Evolutionary conservation across 2,797 vertebrate genomes (phyloP).

Genomic region (Bradypodion pumilum): DNA sequence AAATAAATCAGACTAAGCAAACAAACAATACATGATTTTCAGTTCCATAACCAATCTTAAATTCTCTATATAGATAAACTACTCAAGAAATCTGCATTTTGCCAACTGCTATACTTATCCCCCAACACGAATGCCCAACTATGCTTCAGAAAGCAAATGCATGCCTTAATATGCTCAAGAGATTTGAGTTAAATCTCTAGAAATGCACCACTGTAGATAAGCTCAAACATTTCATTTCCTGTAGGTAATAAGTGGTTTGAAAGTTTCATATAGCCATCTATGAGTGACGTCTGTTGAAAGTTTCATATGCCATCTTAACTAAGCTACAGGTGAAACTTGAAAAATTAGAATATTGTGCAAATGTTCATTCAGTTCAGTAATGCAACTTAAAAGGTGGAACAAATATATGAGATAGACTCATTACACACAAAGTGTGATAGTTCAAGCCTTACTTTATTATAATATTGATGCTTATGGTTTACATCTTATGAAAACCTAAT

Average conservation of each 20-base stretch:
- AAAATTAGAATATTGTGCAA: too few species aligned
- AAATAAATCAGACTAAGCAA: neutral
- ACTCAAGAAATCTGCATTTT: neutral
- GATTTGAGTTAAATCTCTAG: conserved; percentile 6
- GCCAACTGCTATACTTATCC: neutral
- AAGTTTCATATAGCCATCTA: conserved; percentile 14
- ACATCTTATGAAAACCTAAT: too few species aligned
- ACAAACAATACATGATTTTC: neutral
- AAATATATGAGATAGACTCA: too few species aligned
- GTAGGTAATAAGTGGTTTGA: neutral
- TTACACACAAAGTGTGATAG: too few species aligned
- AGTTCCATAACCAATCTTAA: neutral
- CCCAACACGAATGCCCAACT: neutral
- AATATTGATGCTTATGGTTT: too few species aligned
- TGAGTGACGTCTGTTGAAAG: too few species aligned
- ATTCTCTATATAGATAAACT: neutral
- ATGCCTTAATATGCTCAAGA: conserved; percentile 14
- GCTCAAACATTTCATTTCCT: conserved; percentile 10
- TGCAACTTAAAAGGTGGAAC: too few species aligned
- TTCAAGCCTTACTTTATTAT: too few species aligned
- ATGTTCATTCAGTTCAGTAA: too few species aligned
- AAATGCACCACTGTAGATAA: conserved; percentile 9
- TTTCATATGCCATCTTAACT: neutral
- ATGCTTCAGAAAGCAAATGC: conserved; percentile 1
- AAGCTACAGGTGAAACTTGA: too few species aligned